Base-by-base conservation (phyloP, 1,140 invertebrate genomes). In the Drosophila pandora region DNA sequence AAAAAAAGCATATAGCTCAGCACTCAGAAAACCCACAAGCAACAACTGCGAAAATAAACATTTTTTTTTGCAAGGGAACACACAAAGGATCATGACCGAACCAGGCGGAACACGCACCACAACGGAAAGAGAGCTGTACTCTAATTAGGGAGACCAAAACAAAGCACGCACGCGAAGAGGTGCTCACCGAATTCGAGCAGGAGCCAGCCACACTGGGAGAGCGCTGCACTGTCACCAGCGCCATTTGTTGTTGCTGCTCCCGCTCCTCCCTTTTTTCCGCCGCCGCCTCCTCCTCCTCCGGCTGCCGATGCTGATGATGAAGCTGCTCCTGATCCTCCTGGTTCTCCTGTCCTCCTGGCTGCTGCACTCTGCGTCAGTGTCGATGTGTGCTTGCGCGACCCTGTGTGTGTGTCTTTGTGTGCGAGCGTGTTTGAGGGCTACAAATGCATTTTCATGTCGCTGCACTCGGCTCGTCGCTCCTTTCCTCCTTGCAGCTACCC, bases 221-320 rank as follows among this genome's bases (percentile, higher is more conserved):
- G 73, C 94, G 93, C 85, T 95, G 94, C 78, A 95, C 94, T 71
- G 94, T 95, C 89, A 95, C 95, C 90, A 95, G 93, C 90, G 95
- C 94, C 95, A 95, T 95, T 83, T 78, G 67, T 79, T 80, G 71
- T 64, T 72, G 45, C 50, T 63, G 23, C 49, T 39, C 32, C 50
- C 41, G 50, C 60, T 73, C 47, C 69, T 59, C 63, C 41, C 69
- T 54, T 57, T 39, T 30, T 65, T 61, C 54, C 50, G 41, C 25
- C 67, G 78, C 45, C 81, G 69, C 64, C 81, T 83, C 39, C 57
- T 52, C 53, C 45, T 60, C 49, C 23, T 64, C 47, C 47, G 39
- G 30, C 32, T 49, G n/a, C 50, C 54, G 32, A 13, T 69, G 28
- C 32, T 59, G 61, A 62, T 73, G 57, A 62, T 54, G 69, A 53